Conservation (phyloP, 2,797 vertebrate genomes). For the Ctenopoma multispine region DNA sequence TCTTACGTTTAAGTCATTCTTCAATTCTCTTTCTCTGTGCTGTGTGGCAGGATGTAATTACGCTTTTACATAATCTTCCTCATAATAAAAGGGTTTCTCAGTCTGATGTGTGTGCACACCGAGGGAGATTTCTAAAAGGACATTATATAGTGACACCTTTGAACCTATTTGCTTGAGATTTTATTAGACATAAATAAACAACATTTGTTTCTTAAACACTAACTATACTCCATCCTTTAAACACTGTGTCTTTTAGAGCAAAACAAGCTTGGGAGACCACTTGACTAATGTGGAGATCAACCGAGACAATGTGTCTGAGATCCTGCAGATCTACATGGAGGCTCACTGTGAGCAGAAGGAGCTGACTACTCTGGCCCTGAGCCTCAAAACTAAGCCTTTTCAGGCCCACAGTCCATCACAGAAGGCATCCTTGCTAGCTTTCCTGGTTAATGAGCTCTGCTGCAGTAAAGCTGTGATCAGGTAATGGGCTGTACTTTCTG, state of each 20-base stretch:
- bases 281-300: constrained; percentile 91
- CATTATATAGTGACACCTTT: too few species aligned
- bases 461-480: constrained; percentile 95
- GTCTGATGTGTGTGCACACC: neutral
- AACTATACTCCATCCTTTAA: neutral
- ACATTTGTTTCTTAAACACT: neutral
- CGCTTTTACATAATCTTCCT: constrained; percentile 38
- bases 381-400: constrained; percentile 94
- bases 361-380: constrained; percentile 86
- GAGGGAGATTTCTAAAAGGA: neutral
- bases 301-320: constrained; percentile 94
- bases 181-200: constrained; percentile 19
- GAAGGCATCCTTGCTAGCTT: constrained; percentile 91
- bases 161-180: neutral
- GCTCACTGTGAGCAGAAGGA: constrained; percentile 86
- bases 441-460: constrained; percentile 94
- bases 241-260: constrained; percentile 80
- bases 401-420: constrained; percentile 92
- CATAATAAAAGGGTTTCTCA: constrained; percentile 3
- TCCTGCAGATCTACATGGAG: constrained; percentile 96
- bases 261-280: constrained; percentile 93
- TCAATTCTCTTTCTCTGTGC: neutral
- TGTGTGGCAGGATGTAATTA: constrained; percentile 32
- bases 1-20: constrained; percentile 10
- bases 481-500: constrained; percentile 74